phyloP scores from a whole-genome alignment of 2,113 vertebrate genomes.

The Dinomys branickii region DNA sequence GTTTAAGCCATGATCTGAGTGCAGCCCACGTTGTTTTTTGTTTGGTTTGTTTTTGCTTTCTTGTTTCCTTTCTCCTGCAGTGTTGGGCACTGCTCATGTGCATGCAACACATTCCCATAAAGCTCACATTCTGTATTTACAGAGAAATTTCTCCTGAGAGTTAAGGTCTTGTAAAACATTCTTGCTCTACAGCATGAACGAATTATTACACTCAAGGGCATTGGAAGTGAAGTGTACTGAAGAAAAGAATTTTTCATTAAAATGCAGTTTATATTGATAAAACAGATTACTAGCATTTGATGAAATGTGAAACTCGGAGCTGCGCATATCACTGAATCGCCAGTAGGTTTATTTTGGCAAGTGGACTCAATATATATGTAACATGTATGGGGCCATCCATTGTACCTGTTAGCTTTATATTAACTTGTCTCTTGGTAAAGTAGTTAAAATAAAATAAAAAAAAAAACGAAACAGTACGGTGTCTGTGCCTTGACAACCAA shows the following conservation, averaged over 20 bases:
- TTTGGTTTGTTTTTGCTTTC: background rate
- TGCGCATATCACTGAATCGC: slow-evolving; percentile 86
- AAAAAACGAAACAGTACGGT: slow-evolving; percentile 65
- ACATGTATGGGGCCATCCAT: slow-evolving; percentile 82
- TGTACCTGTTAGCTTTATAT: slow-evolving; percentile 87
- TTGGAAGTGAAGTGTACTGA: slow-evolving; percentile 89
- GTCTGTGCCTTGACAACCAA: slow-evolving; percentile 87
- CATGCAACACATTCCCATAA: slow-evolving; percentile 87
- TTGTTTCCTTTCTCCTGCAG: slow-evolving; percentile 79
- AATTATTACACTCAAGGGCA: slow-evolving; percentile 90
- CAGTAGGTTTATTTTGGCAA: slow-evolving; percentile 89
- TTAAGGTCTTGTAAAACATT: slow-evolving; percentile 91
- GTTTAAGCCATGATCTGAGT: slow-evolving; percentile 79
- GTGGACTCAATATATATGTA: slow-evolving; percentile 82
- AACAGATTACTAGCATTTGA: slow-evolving; percentile 90
- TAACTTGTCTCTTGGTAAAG: slow-evolving; percentile 85
- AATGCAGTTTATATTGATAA: slow-evolving; percentile 92
- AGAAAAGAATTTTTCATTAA: slow-evolving; percentile 92
- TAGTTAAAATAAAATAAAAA: slow-evolving; percentile 71
- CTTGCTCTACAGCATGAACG: slow-evolving; percentile 89
- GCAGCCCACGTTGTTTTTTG: slow-evolving; percentile 60
- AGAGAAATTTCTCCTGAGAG: slow-evolving; percentile 90
- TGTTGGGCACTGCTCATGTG: slow-evolving; percentile 84
- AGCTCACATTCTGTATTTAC: slow-evolving; percentile 89
- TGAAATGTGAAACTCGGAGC: slow-evolving; percentile 91